phyloP scores from a whole-genome alignment of 2,888 invertebrate species.

The Acrobasis consociella region DNA sequence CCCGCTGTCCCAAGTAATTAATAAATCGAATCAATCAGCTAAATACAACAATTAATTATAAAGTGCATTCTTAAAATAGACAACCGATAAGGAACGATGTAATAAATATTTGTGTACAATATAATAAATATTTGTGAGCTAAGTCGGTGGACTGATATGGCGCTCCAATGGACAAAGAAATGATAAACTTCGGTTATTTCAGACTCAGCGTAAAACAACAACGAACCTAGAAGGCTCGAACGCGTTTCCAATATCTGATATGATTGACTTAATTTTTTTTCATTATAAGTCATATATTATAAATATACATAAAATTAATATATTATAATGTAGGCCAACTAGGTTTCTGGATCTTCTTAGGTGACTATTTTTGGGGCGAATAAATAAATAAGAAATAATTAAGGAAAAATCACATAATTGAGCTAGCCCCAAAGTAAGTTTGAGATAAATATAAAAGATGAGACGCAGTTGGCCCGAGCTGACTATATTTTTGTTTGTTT shows the following conservation, averaged over 20 bases:
- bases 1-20: background rate
- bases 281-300: too few species aligned
- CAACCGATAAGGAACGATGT: conserved; percentile 27
- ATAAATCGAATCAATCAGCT: conserved; percentile 23
- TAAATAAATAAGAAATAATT: background rate
- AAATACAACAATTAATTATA: conserved; percentile 16
- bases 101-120: conserved; percentile 6
- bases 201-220: background rate
- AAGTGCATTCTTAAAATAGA: conserved; percentile 23
- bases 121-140: conserved; percentile 48
- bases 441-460: too few species aligned
- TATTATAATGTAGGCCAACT: too few species aligned
- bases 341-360: too few species aligned
- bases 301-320: too few species aligned
- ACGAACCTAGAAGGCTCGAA: background rate
- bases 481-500: too few species aligned
- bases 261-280: too few species aligned
- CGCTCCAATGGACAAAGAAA: conserved; percentile 32
- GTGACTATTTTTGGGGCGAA: too few species aligned
- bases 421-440: too few species aligned
- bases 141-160: conserved; percentile 61
- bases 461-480: too few species aligned
- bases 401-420: background rate
- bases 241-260: too few species aligned
- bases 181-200: conserved; percentile 5